phyloP scores from a whole-genome alignment of 1,140 invertebrate genomes.

The Brachionus asplanchnoidis region DNA sequence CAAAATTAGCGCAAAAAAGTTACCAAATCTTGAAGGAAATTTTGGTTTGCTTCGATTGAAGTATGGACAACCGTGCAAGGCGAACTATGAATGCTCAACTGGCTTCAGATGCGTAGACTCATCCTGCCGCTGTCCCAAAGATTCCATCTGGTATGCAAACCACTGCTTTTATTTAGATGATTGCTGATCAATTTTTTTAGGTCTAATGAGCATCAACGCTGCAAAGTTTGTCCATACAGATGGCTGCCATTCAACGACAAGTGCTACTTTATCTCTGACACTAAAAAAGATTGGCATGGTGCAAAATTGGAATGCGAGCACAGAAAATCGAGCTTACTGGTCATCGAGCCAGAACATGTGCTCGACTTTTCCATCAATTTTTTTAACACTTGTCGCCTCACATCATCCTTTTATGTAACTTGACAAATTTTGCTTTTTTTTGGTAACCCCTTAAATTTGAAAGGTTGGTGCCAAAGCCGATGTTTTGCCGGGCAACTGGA shows the following conservation, averaged over 20 bases:
- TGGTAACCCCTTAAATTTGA: not conserved
- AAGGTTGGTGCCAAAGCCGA: not conserved
- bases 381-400: not conserved
- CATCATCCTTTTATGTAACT: not conserved
- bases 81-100: not conserved
- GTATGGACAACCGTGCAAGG: not conserved
- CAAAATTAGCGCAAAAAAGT: not conserved
- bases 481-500: not conserved
- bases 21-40: not conserved
- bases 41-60: not conserved
- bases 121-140: not conserved
- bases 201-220: not conserved
- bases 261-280: not conserved
- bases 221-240: not conserved
- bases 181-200: not conserved
- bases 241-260: not conserved
- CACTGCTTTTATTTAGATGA: not conserved
- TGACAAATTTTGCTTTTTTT: not conserved
- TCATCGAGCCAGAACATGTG: not conserved
- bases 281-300: not conserved
- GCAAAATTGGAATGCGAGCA: not conserved
- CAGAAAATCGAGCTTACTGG: not conserved
- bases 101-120: not conserved
- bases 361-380: not conserved
- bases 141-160: not conserved